Evolutionary conservation across 2,888 invertebrate species (phyloP).

Genomic region (Mesorhabditis spiculigera): DNA sequence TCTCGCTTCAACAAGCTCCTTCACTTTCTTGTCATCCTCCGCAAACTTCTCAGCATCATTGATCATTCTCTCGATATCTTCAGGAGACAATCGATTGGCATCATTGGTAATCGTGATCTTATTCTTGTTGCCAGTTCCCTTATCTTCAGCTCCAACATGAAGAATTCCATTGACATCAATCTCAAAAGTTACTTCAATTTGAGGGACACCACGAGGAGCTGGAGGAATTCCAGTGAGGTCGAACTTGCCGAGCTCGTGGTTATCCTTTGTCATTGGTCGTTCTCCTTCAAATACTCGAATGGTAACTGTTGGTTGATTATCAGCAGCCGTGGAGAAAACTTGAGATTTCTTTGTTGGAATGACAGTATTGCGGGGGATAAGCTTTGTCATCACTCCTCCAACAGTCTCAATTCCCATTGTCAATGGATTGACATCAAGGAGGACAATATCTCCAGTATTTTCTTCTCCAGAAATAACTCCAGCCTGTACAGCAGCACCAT

Average conservation of each 20-base stretch:
- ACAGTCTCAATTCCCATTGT: slow-evolving; percentile 99
- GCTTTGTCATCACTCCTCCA: slow-evolving; percentile 97
- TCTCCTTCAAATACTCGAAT: slow-evolving; percentile 95
- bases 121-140: slow-evolving; percentile 95
- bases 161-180: slow-evolving; percentile 64
- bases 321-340: slow-evolving; percentile 96
- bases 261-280: slow-evolving; percentile 98
- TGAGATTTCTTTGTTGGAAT: slow-evolving; percentile 98
- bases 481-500: slow-evolving; percentile 95
- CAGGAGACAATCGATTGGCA: slow-evolving; percentile 82
- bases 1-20: slow-evolving; percentile 71
- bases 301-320: slow-evolving; percentile 97
- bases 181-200: slow-evolving; percentile 61
- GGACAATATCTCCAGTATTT: slow-evolving; percentile 77
- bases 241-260: slow-evolving; percentile 95
- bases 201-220: slow-evolving; percentile 62
- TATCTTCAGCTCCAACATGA: slow-evolving; percentile 90
- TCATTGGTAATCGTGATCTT: slow-evolving; percentile 98
- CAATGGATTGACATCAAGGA: slow-evolving; percentile 93
- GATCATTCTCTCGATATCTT: slow-evolving; percentile 98
- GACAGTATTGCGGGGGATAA: slow-evolving; percentile 93
- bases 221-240: slow-evolving; percentile 68
- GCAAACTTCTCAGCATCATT: slow-evolving; percentile 97
- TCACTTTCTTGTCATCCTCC: slow-evolving; percentile 92
- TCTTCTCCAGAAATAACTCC: slow-evolving; percentile 95